Conservation (phyloP, 2,797 vertebrate genomes). For the Hapalemur alaotrensis region DNA sequence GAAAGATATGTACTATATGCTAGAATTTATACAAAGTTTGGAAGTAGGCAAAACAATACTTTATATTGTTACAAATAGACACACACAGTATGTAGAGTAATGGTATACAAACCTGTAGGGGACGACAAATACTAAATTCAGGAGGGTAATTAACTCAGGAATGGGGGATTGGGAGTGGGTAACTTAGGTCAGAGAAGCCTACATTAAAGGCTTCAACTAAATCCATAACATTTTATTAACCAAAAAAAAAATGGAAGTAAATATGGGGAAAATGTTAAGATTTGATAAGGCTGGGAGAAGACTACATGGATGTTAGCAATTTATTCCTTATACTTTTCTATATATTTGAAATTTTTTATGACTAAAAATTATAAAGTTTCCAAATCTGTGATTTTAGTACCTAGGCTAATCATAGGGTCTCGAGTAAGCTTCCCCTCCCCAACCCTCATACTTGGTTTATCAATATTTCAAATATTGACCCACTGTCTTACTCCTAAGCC, state of each 20-base stretch:
- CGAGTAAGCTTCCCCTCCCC: background rate
- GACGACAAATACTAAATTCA: background rate
- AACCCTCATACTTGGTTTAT: background rate
- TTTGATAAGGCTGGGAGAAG: background rate
- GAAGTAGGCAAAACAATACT: background rate
- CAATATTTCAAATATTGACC: background rate
- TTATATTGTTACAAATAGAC: background rate
- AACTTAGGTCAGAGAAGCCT: background rate
- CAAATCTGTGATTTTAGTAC: background rate
- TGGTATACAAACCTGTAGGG: background rate
- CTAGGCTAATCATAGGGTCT: background rate
- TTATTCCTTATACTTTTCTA: background rate
- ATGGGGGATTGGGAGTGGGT: background rate
- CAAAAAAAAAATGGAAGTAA: background rate
- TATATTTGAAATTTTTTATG: background rate
- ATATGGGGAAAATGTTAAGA: background rate
- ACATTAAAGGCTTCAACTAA: background rate
- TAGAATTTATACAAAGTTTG: background rate
- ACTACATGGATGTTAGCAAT: background rate
- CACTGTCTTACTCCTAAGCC: background rate
- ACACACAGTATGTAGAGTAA: background rate
- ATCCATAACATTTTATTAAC: background rate
- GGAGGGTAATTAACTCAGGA: background rate
- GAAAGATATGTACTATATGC: background rate
- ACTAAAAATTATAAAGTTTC: background rate